phyloP scores from a whole-genome alignment of 2,888 invertebrate species.

The Aporophyla nigra region DNA sequence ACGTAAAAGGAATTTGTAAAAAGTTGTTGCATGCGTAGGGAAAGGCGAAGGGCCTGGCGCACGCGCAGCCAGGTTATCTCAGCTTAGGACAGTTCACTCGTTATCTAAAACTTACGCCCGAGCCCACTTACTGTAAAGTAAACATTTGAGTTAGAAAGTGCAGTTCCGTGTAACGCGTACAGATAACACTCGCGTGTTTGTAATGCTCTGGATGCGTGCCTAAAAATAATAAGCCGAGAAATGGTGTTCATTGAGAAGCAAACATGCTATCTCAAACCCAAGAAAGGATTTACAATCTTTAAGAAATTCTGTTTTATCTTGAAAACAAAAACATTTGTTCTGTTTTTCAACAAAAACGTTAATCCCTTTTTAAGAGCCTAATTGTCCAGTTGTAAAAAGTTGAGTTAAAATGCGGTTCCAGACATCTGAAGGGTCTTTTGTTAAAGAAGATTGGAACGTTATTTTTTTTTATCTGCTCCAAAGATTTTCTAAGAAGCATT shows the following conservation, averaged over 20 bases:
- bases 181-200: constrained; percentile 86
- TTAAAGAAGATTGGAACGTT: constrained; percentile 15
- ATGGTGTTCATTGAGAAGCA: constrained; percentile 75
- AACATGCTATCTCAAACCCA: constrained; percentile 73
- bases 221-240: constrained; percentile 74
- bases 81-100: constrained; percentile 83
- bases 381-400: constrained; percentile 52
- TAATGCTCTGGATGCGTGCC: constrained; percentile 84
- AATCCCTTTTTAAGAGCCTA: constrained; percentile 56
- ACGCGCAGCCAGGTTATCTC: constrained; percentile 80
- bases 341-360: constrained; percentile 41
- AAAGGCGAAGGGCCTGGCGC: constrained; percentile 67
- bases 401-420: constrained; percentile 33
- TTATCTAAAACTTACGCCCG: constrained; percentile 86
- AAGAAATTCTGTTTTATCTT: constrained; percentile 57
- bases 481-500: constrained; percentile 27
- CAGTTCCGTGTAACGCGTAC: constrained; percentile 88
- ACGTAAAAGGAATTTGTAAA: constrained; percentile 83
- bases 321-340: constrained; percentile 62
- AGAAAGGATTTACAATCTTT: constrained; percentile 65
- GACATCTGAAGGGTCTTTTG: constrained; percentile 36
- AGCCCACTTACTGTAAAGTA: constrained; percentile 86
- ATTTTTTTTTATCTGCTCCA: constrained; percentile 15
- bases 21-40: constrained; percentile 72
- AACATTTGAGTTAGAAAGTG: constrained; percentile 91